These are phyloP conservation scores for Linyphia triangularis DNA, from an alignment of 2,888 invertebrate species.

Conservation along the genomic window DNA sequence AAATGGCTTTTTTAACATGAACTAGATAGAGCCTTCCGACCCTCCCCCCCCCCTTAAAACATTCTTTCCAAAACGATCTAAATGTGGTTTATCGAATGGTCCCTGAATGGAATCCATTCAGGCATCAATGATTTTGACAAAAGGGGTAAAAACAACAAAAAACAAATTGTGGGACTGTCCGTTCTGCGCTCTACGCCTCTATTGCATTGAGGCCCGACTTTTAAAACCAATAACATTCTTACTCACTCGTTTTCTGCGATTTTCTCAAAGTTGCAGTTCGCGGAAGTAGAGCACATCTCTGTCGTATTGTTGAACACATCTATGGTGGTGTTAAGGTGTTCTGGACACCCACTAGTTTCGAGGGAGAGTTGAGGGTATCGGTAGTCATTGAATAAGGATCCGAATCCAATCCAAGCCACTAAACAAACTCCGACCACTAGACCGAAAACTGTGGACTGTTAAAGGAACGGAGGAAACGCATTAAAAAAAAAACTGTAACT, in stretches of 20 bases:
- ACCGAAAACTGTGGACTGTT: neutral
- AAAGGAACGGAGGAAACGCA: neutral
- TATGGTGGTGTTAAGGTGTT: neutral
- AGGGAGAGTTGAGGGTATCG: neutral
- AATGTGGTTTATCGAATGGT: too few relatives aligned
- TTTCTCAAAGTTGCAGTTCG: neutral
- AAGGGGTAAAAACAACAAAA: too few relatives aligned
- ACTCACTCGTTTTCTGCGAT: neutral
- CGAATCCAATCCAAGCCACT: neutral
- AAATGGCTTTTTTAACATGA: too few relatives aligned
- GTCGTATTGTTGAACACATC: neutral
- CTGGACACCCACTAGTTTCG: neutral
- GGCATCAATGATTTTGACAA: too few relatives aligned
- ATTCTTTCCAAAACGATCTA: too few relatives aligned
- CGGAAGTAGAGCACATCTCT: neutral
- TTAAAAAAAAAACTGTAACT: neutral
- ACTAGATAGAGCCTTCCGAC: too few relatives aligned
- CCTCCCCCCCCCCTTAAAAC: too few relatives aligned
- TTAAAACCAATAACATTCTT: too few relatives aligned
- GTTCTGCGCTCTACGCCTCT: too few relatives aligned
- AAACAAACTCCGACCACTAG: neutral
- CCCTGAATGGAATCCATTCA: too few relatives aligned
- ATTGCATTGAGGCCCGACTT: too few relatives aligned
- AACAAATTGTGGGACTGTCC: too few relatives aligned
- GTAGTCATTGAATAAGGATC: neutral